Evolutionary conservation across 2,113 vertebrate species (phyloP).

Genomic region (Elanus axillaris): DNA sequence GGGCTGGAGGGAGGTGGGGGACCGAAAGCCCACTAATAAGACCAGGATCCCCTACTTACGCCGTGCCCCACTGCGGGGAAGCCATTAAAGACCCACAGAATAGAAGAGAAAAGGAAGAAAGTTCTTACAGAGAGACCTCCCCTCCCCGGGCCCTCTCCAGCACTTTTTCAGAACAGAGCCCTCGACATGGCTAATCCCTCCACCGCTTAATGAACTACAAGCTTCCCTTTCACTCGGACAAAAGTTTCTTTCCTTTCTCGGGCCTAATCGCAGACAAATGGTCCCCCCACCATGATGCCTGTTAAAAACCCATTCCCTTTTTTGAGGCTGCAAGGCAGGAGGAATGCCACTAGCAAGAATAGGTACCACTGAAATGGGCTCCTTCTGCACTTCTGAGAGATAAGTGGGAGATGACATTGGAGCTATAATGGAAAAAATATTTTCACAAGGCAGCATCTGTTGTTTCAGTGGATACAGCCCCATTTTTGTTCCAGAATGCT

Average conservation of each 20-base stretch:
- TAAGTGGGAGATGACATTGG: conserved; percentile 56
- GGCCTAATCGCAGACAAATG: conserved; percentile 80
- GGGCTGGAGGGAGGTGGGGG: conserved; percentile 23
- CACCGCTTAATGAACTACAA: conserved; percentile 86
- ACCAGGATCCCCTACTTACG: conserved; percentile 78
- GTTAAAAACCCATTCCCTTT: conserved; percentile 69
- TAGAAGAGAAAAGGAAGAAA: conserved; percentile 65
- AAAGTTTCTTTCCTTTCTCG: conserved; percentile 74
- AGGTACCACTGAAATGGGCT: conserved; percentile 58
- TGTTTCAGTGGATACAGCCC: conserved; percentile 54
- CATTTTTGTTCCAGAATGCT: conserved; percentile 49
- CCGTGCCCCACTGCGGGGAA: conserved; percentile 70
- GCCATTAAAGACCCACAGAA: conserved; percentile 72
- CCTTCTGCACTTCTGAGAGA: conserved; percentile 56
- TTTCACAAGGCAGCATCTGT: conserved; percentile 59
- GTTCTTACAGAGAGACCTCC: conserved; percentile 55
- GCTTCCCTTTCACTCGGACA: conserved; percentile 84
- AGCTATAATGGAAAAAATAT: conserved; percentile 56
- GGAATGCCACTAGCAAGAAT: conserved; percentile 59
- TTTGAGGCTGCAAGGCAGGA: conserved; percentile 31
- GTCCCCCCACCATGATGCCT: conserved; percentile 65
- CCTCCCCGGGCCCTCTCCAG: conserved; percentile 55
- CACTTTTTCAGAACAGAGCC: conserved; percentile 75
- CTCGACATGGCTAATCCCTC: conserved; percentile 82
- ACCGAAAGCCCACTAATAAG: conserved; percentile 78